phyloP scores from a whole-genome alignment of 2,797 vertebrate species.

The Champsocephalus esox region DNA sequence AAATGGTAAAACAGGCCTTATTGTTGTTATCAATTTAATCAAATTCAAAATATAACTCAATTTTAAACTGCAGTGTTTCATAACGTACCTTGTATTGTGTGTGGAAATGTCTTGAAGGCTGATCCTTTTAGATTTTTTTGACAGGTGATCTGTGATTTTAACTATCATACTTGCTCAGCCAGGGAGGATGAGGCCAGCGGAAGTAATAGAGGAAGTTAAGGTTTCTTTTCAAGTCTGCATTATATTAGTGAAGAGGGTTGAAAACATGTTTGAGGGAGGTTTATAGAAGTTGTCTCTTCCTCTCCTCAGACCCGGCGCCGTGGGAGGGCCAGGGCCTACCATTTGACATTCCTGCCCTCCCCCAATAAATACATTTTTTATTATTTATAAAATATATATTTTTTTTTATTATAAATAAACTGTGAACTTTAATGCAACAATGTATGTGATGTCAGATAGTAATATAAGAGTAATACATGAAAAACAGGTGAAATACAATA shows the following conservation, averaged over 20 bases:
- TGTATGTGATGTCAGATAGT: no score
- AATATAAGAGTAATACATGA: no score
- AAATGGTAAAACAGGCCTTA: not conserved
- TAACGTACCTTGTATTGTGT: not conserved
- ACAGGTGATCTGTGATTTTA: constrained; percentile 24
- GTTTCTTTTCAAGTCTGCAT: constrained; percentile 78
- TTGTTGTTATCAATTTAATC: not conserved
- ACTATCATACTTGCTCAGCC: constrained; percentile 30
- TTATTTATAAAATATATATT: no score
- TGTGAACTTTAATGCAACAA: no score
- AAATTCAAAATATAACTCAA: not conserved
- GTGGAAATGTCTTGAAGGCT: not conserved
- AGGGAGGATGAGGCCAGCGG: constrained; percentile 41
- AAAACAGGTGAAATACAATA: no score
- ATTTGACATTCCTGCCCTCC: no score
- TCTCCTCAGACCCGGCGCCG: constrained; percentile 35
- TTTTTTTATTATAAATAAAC: no score
- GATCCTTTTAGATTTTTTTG: constrained; percentile 20
- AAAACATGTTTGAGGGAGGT: constrained; percentile 83
- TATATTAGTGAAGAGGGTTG: constrained; percentile 87
- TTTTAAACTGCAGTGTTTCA: not conserved
- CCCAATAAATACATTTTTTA: no score
- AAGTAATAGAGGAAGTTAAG: constrained; percentile 67
- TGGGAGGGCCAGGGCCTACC: no score
- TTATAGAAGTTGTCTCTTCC: constrained; percentile 82